Conservation (phyloP, 2,113 vertebrate species). For the Sylvilagus bachmani region DNA sequence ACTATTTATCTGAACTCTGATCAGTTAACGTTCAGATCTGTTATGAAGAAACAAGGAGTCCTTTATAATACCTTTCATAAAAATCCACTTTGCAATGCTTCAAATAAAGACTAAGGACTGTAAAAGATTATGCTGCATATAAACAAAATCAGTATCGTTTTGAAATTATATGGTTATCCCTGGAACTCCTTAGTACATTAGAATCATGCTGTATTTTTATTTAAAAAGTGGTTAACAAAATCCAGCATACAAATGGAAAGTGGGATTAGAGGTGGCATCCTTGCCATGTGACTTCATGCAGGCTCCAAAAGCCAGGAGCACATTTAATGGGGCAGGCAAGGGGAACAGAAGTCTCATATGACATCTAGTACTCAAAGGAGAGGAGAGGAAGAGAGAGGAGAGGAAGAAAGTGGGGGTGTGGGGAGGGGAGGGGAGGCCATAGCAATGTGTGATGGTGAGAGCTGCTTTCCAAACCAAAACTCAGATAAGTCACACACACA, state of each 20-base stretch:
- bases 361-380: background rate
- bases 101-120: slow-evolving; percentile 91
- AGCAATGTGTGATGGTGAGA: background rate
- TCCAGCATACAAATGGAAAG: slow-evolving; percentile 87
- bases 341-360: slow-evolving; percentile 71
- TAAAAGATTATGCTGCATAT: slow-evolving; percentile 91
- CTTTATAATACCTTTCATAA: slow-evolving; percentile 93
- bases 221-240: slow-evolving; percentile 87
- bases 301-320: slow-evolving; percentile 70
- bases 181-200: slow-evolving; percentile 87
- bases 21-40: slow-evolving; percentile 92
- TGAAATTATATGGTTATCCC: slow-evolving; percentile 88
- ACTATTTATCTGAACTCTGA: slow-evolving; percentile 93
- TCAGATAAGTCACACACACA: background rate
- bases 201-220: slow-evolving; percentile 89
- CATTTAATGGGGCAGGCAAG: slow-evolving; percentile 82
- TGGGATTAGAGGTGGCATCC: slow-evolving; percentile 87
- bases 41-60: slow-evolving; percentile 92
- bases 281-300: slow-evolving; percentile 79
- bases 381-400: background rate
- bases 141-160: slow-evolving; percentile 92
- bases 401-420: accelerated
- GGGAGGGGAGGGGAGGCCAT: background rate
- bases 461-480: slow-evolving; percentile 27
- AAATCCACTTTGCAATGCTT: slow-evolving; percentile 93